These are phyloP conservation scores for Salvelinus namaycush DNA, from an alignment of 2,113 vertebrate genomes.

Conservation along the genomic window DNA sequence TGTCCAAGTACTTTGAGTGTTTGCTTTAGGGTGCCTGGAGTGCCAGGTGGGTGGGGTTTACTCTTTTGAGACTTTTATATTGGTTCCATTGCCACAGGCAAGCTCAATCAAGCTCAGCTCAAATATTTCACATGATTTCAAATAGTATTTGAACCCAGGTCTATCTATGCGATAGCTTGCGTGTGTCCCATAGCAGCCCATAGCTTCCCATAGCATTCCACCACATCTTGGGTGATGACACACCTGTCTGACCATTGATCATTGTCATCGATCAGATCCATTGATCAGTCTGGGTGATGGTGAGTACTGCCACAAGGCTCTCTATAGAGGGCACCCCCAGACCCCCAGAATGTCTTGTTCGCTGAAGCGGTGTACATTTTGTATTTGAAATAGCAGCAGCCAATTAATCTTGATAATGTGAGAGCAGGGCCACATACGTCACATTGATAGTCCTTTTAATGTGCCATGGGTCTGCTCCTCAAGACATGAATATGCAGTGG, in stretches of 20 bases:
- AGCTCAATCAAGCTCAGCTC: too few relatives aligned
- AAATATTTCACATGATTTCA: background rate
- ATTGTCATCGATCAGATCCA: slow-evolving; percentile 49
- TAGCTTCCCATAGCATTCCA: slow-evolving; percentile 21
- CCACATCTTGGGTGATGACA: slow-evolving; percentile 27
- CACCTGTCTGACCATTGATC: slow-evolving; percentile 27
- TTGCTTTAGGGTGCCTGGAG: too few relatives aligned
- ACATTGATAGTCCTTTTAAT: slow-evolving; percentile 82
- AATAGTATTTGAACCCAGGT: background rate
- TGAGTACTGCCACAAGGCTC: slow-evolving; percentile 70
- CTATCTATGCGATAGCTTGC: background rate
- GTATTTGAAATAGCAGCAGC: slow-evolving; percentile 76
- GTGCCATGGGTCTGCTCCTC: slow-evolving; percentile 79
- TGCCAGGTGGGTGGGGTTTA: too few relatives aligned
- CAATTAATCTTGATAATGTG: slow-evolving; percentile 87
- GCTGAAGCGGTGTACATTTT: slow-evolving; percentile 64
- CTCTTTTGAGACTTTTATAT: too few relatives aligned
- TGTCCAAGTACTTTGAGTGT: too few relatives aligned
- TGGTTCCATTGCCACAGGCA: too few relatives aligned
- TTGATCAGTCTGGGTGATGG: slow-evolving; percentile 54
- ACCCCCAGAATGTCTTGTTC: slow-evolving; percentile 79
- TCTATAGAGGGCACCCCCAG: slow-evolving; percentile 90
- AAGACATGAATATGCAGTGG: slow-evolving; percentile 79
- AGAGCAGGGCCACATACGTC: slow-evolving; percentile 84
- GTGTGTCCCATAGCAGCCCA: slow-evolving; percentile 7